Conservation (phyloP, 37 sponge, comb jelly and placozoan genomes). For the Theonella swinhoei region DNA sequence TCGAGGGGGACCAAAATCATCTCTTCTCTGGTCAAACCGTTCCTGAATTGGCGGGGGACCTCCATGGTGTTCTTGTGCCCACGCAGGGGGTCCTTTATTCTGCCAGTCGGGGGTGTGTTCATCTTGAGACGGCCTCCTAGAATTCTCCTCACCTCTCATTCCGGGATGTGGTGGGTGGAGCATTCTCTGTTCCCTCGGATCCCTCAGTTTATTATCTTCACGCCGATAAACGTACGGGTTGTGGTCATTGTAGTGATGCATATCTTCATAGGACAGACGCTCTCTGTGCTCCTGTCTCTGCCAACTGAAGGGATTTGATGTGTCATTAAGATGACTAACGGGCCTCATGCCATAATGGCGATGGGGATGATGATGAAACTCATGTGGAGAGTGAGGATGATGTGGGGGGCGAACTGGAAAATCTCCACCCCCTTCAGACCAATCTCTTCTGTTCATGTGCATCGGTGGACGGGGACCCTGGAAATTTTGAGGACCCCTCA, state of each 20-base stretch:
- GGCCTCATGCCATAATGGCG: neutral
- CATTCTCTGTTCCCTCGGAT: neutral
- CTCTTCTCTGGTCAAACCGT: neutral
- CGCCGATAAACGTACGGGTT: conserved; percentile 13
- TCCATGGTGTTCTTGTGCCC: neutral
- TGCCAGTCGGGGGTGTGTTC: neutral
- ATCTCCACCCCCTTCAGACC: neutral
- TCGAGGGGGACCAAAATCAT: conserved; percentile 4
- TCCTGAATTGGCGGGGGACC: neutral
- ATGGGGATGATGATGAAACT: too few species aligned
- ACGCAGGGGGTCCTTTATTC: neutral
- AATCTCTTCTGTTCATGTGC: neutral
- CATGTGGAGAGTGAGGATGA: neutral
- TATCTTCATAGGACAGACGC: conserved; percentile 9
- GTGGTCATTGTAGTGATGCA: neutral
- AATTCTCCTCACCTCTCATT: neutral
- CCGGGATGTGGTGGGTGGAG: neutral
- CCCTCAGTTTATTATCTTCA: neutral
- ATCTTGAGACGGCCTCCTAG: conserved; percentile 7
- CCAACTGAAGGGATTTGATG: conserved; percentile 32
- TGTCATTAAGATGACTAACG: neutral
- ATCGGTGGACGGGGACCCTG: neutral
- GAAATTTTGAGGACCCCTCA: neutral
- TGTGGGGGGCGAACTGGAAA: conserved; percentile 1
- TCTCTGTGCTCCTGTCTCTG: conserved; percentile 32